Evolutionary conservation across 2,113 vertebrate species (phyloP).

Genomic region (Pluvianellus socialis): DNA sequence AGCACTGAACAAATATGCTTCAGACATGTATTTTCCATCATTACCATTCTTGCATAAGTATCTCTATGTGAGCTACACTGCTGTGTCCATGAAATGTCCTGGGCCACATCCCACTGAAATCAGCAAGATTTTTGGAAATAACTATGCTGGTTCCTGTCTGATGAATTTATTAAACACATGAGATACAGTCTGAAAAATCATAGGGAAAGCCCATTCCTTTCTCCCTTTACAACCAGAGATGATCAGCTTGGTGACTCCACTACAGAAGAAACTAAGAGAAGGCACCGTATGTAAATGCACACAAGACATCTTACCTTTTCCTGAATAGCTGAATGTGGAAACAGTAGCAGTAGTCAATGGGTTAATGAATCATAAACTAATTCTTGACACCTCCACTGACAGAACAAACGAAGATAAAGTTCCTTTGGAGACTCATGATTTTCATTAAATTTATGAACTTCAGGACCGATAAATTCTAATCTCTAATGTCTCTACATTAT

Average conservation of each 20-base stretch:
- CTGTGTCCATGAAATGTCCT: background rate
- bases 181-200: background rate
- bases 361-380: slow-evolving; percentile 43
- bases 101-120: background rate
- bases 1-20: background rate
- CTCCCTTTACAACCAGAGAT: background rate
- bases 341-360: background rate
- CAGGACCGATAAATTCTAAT: slow-evolving; percentile 62
- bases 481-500: slow-evolving; percentile 55
- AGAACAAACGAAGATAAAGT: slow-evolving; percentile 41
- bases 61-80: background rate
- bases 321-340: slow-evolving; percentile 2
- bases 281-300: background rate
- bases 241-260: background rate
- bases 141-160: background rate
- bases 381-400: background rate
- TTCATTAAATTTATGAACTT: slow-evolving; percentile 63
- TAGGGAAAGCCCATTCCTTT: background rate
- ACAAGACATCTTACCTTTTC: background rate
- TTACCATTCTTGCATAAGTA: background rate
- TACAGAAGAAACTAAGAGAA: background rate
- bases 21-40: background rate
- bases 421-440: slow-evolving; percentile 13
- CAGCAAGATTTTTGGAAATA: background rate
- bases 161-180: background rate